These are phyloP conservation scores for Accipiter virgatus DNA, from an alignment of 2,113 vertebrate species.

Conservation along the genomic window DNA sequence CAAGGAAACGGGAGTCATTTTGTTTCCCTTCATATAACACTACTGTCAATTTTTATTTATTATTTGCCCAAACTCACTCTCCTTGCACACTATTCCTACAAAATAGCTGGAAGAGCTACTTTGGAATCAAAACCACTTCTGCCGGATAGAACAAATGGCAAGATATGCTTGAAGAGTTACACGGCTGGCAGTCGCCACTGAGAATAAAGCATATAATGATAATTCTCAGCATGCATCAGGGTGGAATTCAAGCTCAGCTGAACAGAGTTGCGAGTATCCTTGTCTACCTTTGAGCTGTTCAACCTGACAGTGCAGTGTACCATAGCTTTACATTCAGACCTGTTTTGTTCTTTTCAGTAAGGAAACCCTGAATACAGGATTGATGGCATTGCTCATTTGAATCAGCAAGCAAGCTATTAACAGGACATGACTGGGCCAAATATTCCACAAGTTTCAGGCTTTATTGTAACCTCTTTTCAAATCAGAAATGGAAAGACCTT, in stretches of 20 bases:
- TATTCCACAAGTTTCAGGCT: background rate
- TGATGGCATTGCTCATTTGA: background rate
- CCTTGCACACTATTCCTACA: background rate
- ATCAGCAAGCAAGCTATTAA: constrained; percentile 16
- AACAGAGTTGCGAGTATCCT: constrained; percentile 36
- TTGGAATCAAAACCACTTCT: background rate
- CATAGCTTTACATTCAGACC: constrained; percentile 22
- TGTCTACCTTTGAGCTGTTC: constrained; percentile 32
- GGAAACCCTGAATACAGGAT: background rate
- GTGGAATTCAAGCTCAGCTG: constrained; percentile 39
- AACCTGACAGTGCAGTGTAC: constrained; percentile 3
- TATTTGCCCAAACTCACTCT: background rate
- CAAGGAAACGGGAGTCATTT: background rate
- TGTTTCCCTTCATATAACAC: background rate
- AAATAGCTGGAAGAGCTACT: background rate
- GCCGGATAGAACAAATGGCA: constrained; percentile 10
- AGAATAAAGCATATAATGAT: constrained; percentile 31
- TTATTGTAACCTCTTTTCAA: background rate
- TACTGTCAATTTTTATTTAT: background rate
- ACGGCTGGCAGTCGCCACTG: background rate
- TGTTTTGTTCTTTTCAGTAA: constrained; percentile 17
- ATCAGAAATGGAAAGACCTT: background rate
- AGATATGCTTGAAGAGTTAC: constrained; percentile 25
- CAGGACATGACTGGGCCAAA: background rate
- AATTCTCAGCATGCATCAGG: constrained; percentile 19